Conservation (phyloP, 2,797 vertebrate genomes). For the Coranthus polyacanthus region DNA sequence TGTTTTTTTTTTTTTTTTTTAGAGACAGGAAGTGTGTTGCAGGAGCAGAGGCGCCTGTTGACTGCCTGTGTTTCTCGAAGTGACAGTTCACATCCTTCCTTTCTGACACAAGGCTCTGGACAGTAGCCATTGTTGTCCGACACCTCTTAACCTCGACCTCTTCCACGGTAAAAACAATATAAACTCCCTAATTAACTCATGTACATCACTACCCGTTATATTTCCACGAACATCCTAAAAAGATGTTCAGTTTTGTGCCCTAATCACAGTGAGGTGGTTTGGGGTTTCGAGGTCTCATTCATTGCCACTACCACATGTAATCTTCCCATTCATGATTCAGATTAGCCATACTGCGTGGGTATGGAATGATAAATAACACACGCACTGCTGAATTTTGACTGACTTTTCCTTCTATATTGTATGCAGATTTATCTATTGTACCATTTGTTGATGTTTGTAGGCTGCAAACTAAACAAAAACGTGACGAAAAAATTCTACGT, state of each 20-base stretch:
- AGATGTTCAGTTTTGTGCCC: background rate
- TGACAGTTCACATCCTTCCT: slow-evolving; percentile 74
- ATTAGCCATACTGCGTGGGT: background rate
- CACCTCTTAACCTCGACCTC: slow-evolving; percentile 33
- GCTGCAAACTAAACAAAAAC: too few relatives aligned
- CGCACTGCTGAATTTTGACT: background rate
- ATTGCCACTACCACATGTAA: background rate
- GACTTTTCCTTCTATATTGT: too few relatives aligned
- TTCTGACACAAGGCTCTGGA: background rate
- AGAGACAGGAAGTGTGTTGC: slow-evolving; percentile 39
- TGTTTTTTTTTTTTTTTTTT: slow-evolving; percentile 1
- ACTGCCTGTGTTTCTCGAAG: slow-evolving; percentile 43
- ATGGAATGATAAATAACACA: background rate
- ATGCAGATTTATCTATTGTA: too few relatives aligned
- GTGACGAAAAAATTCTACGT: too few relatives aligned
- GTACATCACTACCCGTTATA: background rate
- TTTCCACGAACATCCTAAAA: too few relatives aligned
- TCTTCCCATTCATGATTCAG: too few relatives aligned
- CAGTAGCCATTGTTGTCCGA: slow-evolving; percentile 21
- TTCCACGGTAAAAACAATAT: slow-evolving; percentile 6
- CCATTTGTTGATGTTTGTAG: too few relatives aligned
- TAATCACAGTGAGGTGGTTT: background rate
- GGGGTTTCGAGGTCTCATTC: background rate
- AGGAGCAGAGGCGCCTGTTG: slow-evolving; percentile 61
- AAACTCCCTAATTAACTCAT: slow-evolving; percentile 31